phyloP scores from a whole-genome alignment of 2,113 vertebrate species.

The Alligator sinensis region DNA sequence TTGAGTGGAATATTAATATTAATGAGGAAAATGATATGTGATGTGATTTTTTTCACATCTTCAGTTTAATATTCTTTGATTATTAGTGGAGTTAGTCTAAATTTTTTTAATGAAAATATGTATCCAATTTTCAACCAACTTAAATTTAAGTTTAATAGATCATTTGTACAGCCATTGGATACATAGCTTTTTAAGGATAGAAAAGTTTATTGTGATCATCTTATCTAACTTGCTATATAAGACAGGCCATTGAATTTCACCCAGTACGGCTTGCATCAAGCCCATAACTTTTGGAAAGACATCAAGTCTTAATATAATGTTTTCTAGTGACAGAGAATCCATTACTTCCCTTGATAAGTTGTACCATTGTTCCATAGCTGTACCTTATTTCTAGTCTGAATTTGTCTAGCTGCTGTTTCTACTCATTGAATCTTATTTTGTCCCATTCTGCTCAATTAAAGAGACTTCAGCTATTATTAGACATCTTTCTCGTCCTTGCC shows the following conservation, averaged over 20 bases:
- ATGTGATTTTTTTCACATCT: not conserved
- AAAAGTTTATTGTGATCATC: conserved; percentile 30
- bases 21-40: conserved; percentile 16
- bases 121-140: conserved; percentile 57
- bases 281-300: not conserved
- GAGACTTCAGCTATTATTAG: not conserved
- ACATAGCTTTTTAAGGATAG: conserved; percentile 11
- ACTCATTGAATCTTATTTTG: not conserved
- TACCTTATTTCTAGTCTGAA: not conserved
- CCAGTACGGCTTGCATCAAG: not conserved
- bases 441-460: not conserved
- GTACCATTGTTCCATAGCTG: not conserved
- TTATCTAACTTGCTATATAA: not conserved
- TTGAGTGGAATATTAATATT: conserved; percentile 45
- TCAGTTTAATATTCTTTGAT: conserved; percentile 9
- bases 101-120: conserved; percentile 23
- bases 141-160: conserved; percentile 62
- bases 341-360: not conserved
- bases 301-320: not conserved
- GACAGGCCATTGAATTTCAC: not conserved
- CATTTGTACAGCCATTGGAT: no score
- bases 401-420: not conserved
- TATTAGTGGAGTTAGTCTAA: conserved; percentile 46
- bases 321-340: not conserved
- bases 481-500: not conserved